These are phyloP conservation scores for Propithecus perrieri DNA, from an alignment of 2,797 vertebrate genomes.

Conservation along the genomic window DNA sequence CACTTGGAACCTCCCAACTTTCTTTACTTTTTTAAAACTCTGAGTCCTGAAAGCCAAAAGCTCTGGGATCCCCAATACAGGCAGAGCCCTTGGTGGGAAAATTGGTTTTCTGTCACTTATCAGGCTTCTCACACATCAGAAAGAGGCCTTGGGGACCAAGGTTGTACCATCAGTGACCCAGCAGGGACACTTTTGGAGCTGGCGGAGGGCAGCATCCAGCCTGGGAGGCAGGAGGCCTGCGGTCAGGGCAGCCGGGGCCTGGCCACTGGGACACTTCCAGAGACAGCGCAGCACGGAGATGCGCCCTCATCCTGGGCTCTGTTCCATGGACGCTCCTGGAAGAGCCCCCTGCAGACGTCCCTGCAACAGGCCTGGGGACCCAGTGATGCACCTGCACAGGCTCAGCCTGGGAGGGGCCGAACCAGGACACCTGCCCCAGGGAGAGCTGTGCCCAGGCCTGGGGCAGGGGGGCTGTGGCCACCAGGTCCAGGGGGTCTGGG, in stretches of 20 bases:
- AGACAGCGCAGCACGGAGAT: too few relatives aligned
- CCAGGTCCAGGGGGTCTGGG: not conserved
- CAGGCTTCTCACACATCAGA: not conserved
- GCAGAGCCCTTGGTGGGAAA: not conserved
- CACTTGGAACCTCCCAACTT: not conserved
- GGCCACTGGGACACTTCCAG: too few relatives aligned
- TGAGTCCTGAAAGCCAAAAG: not conserved
- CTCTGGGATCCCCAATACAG: not conserved
- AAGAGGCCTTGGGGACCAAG: not conserved
- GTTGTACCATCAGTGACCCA: not conserved
- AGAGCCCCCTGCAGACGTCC: not conserved
- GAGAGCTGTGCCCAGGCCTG: not conserved
- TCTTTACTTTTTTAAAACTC: not conserved
- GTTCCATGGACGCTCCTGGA: not conserved
- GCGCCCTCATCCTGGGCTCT: not conserved
- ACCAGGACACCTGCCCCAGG: not conserved
- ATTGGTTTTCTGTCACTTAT: not conserved
- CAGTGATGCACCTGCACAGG: not conserved
- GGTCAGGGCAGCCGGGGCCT: not conserved
- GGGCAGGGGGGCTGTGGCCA: not conserved
- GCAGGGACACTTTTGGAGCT: not conserved
- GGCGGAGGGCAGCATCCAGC: not conserved
- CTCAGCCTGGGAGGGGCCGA: fast-evolving
- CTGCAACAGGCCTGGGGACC: not conserved
- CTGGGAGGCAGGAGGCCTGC: not conserved